Base-by-base conservation (phyloP, 2,113 vertebrate species). In the Mesitornis unicolor region DNA sequence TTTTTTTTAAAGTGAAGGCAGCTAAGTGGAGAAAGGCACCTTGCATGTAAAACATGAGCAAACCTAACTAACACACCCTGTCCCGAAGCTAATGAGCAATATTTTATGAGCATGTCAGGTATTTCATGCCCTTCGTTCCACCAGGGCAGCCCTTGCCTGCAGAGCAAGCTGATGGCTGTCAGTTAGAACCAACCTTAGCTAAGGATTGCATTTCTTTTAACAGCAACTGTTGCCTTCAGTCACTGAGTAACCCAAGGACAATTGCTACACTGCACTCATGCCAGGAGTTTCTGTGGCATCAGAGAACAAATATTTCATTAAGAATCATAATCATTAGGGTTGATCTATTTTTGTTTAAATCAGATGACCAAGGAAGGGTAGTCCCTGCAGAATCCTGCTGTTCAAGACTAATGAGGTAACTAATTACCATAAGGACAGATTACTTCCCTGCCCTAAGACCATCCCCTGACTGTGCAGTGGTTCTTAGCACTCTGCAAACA, bases 141-240 rank as follows among this genome's bases (percentile, higher is more conserved):
- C 0, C 57, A 42, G 48, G 53, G 29, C 67, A 86, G 76, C 40
- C 33, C 73, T 38, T 50, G 83, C 48, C 57, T 54, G 67, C 42
- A 5, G 43, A 84, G 24, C 26, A 59, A 69, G 68, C 35, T 81
- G 87, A 38, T 47, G 64, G 54, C 69, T 61, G 56, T 15, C 77
- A 19, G 20, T 47, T 3, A 20, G 2, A 38, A 50, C 57, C 91
- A 92, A 1, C 18, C 61, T 60, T 13, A 60, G 57, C 67, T 76
- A 45, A 83, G 63, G 1, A 43, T 28, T 76, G 67, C 75, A 31
- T 73, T 95, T 76, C 79, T 60, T 63, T 5, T 0, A 61, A 70
- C 89, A 90, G n/a, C 91, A 96, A 51, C 89, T 92, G 83, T 13
- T 80, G 91, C 89, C 75, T 90, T 95, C 95, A 71, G 16, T 96